Base-by-base conservation (phyloP, 1,140 invertebrate genomes). In the Plutomurus gul region DNA sequence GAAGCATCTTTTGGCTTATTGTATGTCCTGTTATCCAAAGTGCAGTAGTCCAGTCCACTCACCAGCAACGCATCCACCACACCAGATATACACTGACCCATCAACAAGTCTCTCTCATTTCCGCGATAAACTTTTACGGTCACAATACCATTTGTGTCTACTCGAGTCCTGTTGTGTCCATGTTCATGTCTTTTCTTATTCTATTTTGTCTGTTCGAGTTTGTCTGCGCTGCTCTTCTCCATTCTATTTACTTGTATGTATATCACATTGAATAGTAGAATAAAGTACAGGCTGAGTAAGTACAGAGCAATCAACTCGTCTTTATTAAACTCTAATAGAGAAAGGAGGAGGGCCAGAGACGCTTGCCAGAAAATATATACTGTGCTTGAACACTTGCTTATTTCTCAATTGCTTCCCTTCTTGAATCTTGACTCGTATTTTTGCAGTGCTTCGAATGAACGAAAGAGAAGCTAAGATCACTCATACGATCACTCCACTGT, bases 91-190 rank as follows among this genome's bases (percentile, higher is more conserved):
- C 47, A 20, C 49, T n/a, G 13, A 3, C 75, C 77, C 77, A 78
- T 79, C 78, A 79, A 79, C 78, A 79, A 79, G 78, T 79, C 78
- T 79, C n/a, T n/a, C 73, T 79, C 78, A 75, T 79, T 79, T 79
- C 78, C 78, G 78, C 56, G 78, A 79, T 79, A 79, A 79, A 79
- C 78, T 79, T 79, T 79, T 79, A 79, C 72, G 78, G 78, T 79
- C 78, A 56, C 30, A 60, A 47, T 70, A 40, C 75, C 75, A 76
- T 76, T 76, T 60, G 37, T 75, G 73, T 75, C 73, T 13, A 51
- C 27, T 46, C 37, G 10, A 46, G 43, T 75, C 22, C 11, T 75
- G 40, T 43, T 75, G 30, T 75, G 7, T n/a, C 20, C 49, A 39
- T 60, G 27, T 37, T 51, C 22, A 20, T 18, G 16, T 40, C 75